phyloP scores from a whole-genome alignment of 2,113 vertebrate species.

The Chrysochloris asiatica region DNA sequence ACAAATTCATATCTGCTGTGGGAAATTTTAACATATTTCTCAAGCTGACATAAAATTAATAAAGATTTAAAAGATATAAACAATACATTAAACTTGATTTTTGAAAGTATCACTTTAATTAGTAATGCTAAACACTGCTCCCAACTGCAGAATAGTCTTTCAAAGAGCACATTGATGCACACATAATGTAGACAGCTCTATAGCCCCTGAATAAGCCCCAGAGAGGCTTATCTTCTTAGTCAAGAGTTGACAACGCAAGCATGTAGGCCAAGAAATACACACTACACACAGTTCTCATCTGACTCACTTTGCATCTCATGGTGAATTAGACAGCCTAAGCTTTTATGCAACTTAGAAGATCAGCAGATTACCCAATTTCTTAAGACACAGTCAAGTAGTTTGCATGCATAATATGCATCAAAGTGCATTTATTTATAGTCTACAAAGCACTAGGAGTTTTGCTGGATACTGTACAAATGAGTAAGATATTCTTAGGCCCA shows the following conservation, averaged over 20 bases:
- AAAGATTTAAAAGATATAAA: neutral
- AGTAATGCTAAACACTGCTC: neutral
- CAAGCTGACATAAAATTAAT: neutral
- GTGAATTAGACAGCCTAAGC: neutral
- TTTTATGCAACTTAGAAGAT: neutral
- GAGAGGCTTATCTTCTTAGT: neutral
- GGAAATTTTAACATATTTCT: neutral
- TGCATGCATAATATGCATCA: neutral
- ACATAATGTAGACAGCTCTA: neutral
- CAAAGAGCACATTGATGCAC: neutral
- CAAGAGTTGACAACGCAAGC: neutral
- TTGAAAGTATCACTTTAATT: neutral
- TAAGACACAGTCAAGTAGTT: constrained; percentile 2
- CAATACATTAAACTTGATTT: neutral
- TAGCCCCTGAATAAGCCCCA: neutral
- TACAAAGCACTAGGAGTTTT: neutral
- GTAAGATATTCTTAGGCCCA: neutral
- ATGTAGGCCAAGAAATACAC: fast-evolving
- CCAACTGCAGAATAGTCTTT: neutral
- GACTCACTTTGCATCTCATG: neutral
- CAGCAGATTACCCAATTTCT: constrained; percentile 10
- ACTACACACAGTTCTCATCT: neutral
- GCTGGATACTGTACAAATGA: neutral
- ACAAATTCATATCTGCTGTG: neutral
- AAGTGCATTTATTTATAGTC: neutral